Percentiles rank a stretch among this genome's conserved stretches.
phyloP scores from a whole-genome alignment of 2,888 invertebrate species.

The Patella caerulea region DNA sequence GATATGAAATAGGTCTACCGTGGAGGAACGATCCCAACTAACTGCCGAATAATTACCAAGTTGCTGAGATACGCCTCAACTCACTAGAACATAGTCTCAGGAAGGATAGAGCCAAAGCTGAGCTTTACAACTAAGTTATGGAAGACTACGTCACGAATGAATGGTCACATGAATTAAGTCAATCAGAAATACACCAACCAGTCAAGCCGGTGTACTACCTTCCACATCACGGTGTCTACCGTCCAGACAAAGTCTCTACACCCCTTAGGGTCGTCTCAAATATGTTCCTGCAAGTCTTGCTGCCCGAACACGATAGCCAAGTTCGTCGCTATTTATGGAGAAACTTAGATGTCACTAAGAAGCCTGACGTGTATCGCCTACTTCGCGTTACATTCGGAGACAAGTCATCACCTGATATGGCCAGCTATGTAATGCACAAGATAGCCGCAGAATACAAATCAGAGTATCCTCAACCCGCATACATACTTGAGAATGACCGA shows the following conservation, averaged over 20 bases:
- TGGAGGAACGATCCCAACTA: slow-evolving; percentile 2
- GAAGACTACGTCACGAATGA: not conserved
- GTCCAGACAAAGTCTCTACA: slow-evolving; percentile 15
- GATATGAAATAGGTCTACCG: not conserved
- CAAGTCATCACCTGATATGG: slow-evolving; percentile 9
- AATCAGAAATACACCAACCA: not conserved
- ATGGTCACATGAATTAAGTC: not conserved
- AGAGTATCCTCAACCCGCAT: slow-evolving; percentile 20
- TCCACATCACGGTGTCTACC: not conserved
- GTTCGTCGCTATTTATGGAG: slow-evolving; percentile 23
- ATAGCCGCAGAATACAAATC: slow-evolving; percentile 17
- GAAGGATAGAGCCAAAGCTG: not conserved
- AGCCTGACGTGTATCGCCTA: slow-evolving; percentile 16
- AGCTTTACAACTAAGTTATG: slow-evolving; percentile 1
- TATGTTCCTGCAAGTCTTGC: not conserved
- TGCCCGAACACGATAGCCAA: slow-evolving; percentile 8
- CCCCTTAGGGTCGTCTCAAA: no score
- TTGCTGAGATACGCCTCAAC: not conserved
- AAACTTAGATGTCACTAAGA: slow-evolving; percentile 14
- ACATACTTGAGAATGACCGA: slow-evolving; percentile 20
- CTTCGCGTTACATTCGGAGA: not conserved
- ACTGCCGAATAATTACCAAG: not conserved
- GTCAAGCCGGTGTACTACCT: not conserved
- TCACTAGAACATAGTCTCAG: not conserved
- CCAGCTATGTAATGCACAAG: slow-evolving; percentile 19